A percentile compares a stretch with the other conserved stretches of the same genome.
Conservation (phyloP, 92 coral and sea anemone species). For the Zoanthus sociatus region DNA sequence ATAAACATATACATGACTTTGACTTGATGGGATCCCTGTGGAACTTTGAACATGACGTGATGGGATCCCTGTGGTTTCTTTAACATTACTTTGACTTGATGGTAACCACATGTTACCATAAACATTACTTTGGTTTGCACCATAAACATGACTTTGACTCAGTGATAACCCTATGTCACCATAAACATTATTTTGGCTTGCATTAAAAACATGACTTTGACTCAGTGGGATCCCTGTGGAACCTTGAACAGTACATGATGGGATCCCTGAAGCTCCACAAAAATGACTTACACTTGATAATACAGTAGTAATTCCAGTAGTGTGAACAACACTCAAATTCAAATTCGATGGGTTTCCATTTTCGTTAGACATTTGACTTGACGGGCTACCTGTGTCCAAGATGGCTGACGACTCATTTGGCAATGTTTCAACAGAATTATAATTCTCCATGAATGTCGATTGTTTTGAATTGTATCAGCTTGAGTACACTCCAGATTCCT, state of each 20-base stretch:
- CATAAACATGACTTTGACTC: not conserved
- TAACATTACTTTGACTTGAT: not conserved
- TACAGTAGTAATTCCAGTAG: not conserved
- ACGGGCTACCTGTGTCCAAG: not conserved
- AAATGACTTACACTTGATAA: not conserved
- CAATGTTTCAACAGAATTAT: too few relatives aligned
- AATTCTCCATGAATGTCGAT: too few relatives aligned
- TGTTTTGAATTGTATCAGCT: too few relatives aligned
- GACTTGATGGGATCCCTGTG: conserved; percentile 17
- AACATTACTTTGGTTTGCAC: conserved; percentile 17
- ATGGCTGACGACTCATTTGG: too few relatives aligned
- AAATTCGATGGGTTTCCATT: not conserved
- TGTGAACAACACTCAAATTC: not conserved
- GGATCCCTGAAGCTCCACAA: not conserved
- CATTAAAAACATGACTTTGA: not conserved
- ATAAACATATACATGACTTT: conserved; percentile 1
- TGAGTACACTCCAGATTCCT: too few relatives aligned
- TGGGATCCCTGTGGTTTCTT: conserved; percentile 9
- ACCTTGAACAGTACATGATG: not conserved
- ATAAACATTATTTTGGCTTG: not conserved
- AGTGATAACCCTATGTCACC: not conserved
- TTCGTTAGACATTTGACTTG: not conserved
- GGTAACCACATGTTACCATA: conserved; percentile 5
- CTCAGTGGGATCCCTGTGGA: too few relatives aligned
- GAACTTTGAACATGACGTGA: conserved; percentile 2